Conservation (phyloP, 1,140 invertebrate genomes). For the Forficula auricularia region DNA sequence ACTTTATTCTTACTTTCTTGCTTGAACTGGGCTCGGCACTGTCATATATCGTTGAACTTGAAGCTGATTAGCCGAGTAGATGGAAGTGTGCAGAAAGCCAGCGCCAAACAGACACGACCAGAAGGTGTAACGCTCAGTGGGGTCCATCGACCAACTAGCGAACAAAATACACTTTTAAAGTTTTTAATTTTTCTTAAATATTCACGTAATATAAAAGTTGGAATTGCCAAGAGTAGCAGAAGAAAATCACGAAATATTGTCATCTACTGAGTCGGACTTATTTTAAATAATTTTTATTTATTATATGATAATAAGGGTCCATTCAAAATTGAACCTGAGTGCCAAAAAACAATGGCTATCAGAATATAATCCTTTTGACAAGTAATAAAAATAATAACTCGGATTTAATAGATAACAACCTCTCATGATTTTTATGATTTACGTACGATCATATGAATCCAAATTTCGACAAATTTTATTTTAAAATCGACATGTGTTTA, state of each 20-base stretch:
- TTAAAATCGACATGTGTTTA: too few relatives aligned
- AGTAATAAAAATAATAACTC: too few relatives aligned
- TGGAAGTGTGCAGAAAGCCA: conserved; percentile 26
- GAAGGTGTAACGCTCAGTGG: conserved; percentile 27
- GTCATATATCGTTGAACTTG: conserved; percentile 38
- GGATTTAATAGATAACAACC: too few relatives aligned
- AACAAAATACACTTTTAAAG: neutral
- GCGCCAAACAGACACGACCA: conserved; percentile 31
- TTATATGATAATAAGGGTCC: neutral
- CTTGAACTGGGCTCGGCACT: conserved; percentile 24
- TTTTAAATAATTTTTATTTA: conserved; percentile 2
- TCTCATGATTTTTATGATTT: too few relatives aligned
- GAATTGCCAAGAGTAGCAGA: too few relatives aligned
- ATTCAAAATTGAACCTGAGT: neutral
- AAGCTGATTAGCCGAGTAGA: conserved; percentile 39
- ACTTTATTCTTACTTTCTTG: conserved; percentile 27
- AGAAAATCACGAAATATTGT: too few relatives aligned
- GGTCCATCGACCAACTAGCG: conserved; percentile 26
- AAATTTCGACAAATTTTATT: too few relatives aligned
- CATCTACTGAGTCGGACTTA: too few relatives aligned
- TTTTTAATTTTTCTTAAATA: neutral
- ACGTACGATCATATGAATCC: too few relatives aligned
- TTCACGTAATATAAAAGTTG: neutral
- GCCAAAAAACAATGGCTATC: conserved; percentile 2
- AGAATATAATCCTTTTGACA: too few relatives aligned